Evolutionary conservation across 2,888 invertebrate genomes (phyloP), one percentile per base, ranked within the genome.

Genomic region (Callosobruchus maculatus): DNA sequence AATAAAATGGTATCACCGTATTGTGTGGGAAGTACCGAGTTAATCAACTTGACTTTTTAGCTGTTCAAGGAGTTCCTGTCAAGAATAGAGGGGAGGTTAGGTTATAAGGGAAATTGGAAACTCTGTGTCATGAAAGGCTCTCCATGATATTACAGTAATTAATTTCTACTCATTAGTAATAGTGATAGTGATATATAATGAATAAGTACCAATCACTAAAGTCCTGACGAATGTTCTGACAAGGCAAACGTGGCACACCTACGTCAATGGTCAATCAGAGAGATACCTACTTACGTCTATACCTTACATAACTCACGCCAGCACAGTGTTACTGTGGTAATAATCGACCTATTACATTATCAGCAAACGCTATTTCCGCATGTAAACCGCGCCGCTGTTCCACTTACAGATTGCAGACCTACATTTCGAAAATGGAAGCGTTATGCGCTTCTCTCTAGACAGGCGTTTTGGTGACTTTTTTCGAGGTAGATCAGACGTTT

Each of bases 341-440:
- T 77, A 80, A 77, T 75, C 77, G 79, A 81, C 81, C 81, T 81
- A 81, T 81, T 80, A 80, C 81, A 78, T 81, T 81, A 80, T 76
- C 74, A 49, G 49, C 49, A 49, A 49, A 49, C 76, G 74, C 71
- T 49, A 71, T 76, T 79, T 79, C 79, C 79, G 77, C 75, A 74
- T 78, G 73, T 72, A 72, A 73, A 49, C 49, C 49, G 49, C 49
- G 49, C 3, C 49, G 49, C 49, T 76, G 75, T 75, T 74, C 77
- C 70, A 77, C 77, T 75, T 77, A 49, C 13, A 49, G 49, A 49
- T 72, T 72, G 72, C 68, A 68, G 22, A 68, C 72, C 26, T 26
- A 72, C 72, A 71, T 72, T 72, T 31, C 67, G 68, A 67, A 72
- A 68, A 67, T 72, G 26, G 67, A 21, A 68, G 68, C 49, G 49